Conservation (phyloP, 2,797 vertebrate genomes). For the Peromyscus nudipes region DNA sequence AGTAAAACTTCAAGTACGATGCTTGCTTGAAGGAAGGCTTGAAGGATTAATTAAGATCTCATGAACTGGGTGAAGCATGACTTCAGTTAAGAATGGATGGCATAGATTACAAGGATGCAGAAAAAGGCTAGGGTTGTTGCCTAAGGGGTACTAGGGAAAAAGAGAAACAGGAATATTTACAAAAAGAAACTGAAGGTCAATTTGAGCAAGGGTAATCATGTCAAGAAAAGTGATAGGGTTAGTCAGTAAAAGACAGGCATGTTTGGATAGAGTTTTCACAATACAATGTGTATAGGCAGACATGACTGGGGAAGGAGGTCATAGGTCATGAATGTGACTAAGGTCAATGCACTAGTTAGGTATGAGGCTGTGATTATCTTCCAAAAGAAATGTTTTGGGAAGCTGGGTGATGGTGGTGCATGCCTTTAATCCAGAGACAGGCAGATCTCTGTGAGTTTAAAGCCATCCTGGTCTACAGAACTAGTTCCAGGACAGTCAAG, state of each 20-base stretch:
- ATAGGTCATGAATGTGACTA: neutral
- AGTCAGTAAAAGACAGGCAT: neutral
- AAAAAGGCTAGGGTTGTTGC: slow-evolving; percentile 28
- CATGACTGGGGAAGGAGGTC: fast-evolving
- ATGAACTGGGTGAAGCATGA: slow-evolving; percentile 64
- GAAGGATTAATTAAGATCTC: slow-evolving; percentile 81
- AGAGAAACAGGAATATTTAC: slow-evolving; percentile 26
- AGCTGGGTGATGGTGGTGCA: neutral
- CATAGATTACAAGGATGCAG: slow-evolving; percentile 17
- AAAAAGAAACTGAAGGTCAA: slow-evolving; percentile 53
- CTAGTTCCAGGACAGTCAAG: neutral
- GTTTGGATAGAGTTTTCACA: neutral
- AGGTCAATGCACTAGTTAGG: neutral
- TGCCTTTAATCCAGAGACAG: neutral
- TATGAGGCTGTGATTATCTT: neutral
- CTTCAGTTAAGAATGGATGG: slow-evolving; percentile 69
- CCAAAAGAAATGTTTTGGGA: neutral
- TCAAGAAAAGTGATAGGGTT: neutral
- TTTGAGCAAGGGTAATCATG: slow-evolving; percentile 46
- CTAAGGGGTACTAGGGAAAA: neutral
- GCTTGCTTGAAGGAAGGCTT: slow-evolving; percentile 73
- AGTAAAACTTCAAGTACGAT: slow-evolving; percentile 71
- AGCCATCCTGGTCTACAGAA: neutral
- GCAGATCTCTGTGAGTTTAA: neutral
- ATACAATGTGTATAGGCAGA: neutral